Evolutionary conservation across 1,140 invertebrate species (phyloP).

Genomic region (Bicyclus anynana): DNA sequence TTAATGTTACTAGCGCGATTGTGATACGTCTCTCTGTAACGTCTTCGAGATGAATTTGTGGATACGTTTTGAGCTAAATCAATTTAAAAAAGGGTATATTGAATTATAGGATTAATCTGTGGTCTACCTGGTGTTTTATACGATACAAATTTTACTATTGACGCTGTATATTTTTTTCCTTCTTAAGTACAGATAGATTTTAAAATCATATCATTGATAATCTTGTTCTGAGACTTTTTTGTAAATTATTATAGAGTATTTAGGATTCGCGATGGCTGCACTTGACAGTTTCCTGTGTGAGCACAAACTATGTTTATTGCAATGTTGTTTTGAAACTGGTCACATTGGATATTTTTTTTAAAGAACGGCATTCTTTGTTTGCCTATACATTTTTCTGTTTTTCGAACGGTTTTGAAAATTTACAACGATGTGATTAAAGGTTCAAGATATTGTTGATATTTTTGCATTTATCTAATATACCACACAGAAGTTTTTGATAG

Average conservation of each 20-base stretch:
- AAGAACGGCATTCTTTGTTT: neutral
- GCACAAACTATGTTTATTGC: constrained; percentile 22
- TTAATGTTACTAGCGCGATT: constrained; percentile 65
- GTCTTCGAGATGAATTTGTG: constrained; percentile 49
- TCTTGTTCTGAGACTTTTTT: constrained; percentile 52
- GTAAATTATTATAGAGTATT: constrained; percentile 46
- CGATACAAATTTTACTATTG: constrained; percentile 64
- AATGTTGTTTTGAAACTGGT: neutral
- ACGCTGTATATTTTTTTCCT: constrained; percentile 35
- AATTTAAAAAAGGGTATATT: constrained; percentile 58
- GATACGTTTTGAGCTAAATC: constrained; percentile 57
- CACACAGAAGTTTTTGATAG: neutral
- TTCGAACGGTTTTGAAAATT: neutral
- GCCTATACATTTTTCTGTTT: neutral
- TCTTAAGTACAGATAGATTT: constrained; percentile 69
- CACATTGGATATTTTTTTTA: constrained; percentile 8
- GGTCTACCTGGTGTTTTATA: constrained; percentile 67
- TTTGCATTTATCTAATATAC: neutral
- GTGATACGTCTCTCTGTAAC: constrained; percentile 68
- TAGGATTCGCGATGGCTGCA: constrained; percentile 30
- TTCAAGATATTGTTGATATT: neutral
- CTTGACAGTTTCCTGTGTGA: constrained; percentile 6
- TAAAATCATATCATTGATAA: constrained; percentile 65
- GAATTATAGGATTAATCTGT: constrained; percentile 64
- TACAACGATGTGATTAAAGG: neutral